Evolutionary conservation across 2,113 vertebrate species (phyloP), one percentile per base, ranked within the genome.

Genomic region (Anas platyrhynchos): DNA sequence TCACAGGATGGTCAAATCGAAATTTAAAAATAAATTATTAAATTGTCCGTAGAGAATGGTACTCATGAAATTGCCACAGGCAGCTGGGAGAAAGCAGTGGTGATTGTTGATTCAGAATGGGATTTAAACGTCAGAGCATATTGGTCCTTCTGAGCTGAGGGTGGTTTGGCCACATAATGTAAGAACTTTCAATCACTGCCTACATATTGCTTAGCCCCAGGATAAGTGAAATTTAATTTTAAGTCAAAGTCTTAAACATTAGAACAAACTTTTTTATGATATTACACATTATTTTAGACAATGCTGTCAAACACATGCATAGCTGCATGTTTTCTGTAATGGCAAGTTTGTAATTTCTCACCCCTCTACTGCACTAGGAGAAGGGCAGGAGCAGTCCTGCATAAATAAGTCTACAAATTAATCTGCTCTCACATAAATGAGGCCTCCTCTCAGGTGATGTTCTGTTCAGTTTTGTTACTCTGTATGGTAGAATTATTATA

Each of bases 161-260:
- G 34, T 96, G 50, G 80, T 88, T 83, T 88, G 59, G 34, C 65
- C 58, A 29, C 36, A 0, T 9, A 86, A 86, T 18, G 10, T 55
- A 74, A 95, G 88, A 89, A 93, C 82, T 96, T 97, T 79, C 74
- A 90, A 8, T 94, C 71, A 72, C 80, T 97, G 86, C 65, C 93
- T 95, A 56, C 59, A 17, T 74, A 73, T 13, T 92, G 48, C 68
- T 82, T 94, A 93, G 67, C 67, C 73, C 72, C 36, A 91, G 66
- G 59, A 89, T 44, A 76, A 84, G 48, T 43, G 75, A 84, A 61
- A 67, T 82, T 73, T 5, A 87, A 13, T 91, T 94, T 88, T 81
- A 91, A 23, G 14, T 86, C 25, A 59, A 5, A 68, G 58, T 83
- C n/a, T 93, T 76, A 61, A 75, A 44, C 50, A 61, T 2, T 44